Percentiles rank a stretch among this genome's conserved stretches.
phyloP scores from a whole-genome alignment of 2,888 invertebrate species.

The Drosophila suboccidentalis region DNA sequence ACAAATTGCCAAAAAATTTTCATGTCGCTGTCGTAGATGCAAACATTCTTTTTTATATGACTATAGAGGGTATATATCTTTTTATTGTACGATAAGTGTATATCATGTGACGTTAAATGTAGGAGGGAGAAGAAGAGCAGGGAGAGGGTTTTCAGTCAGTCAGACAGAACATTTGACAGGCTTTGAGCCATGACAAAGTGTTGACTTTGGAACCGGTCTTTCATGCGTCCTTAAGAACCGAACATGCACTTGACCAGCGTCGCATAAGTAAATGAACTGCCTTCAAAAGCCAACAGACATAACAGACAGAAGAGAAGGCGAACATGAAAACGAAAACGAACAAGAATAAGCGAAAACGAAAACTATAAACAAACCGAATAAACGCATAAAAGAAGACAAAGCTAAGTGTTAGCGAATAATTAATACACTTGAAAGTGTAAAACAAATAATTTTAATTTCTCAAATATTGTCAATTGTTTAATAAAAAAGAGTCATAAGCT shows the following conservation, averaged over 20 bases:
- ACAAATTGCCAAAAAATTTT: conserved; percentile 57
- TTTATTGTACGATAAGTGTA: conserved; percentile 40
- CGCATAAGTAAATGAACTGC: conserved; percentile 67
- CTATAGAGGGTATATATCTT: conserved; percentile 12
- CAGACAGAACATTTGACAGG: conserved; percentile 45
- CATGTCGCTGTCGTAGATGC: conserved; percentile 27
- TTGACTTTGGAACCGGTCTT: conserved; percentile 64
- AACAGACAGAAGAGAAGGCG: conserved; percentile 25
- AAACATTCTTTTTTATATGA: conserved; percentile 26
- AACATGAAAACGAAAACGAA: conserved; percentile 31
- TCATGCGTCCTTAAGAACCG: conserved; percentile 65
- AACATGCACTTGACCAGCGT: conserved; percentile 74
- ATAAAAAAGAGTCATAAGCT: too few species aligned
- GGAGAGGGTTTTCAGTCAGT: conserved; percentile 4
- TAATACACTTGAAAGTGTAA: conserved; percentile 11
- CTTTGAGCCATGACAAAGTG: conserved; percentile 35
- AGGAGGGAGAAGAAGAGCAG: not conserved
- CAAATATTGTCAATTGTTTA: too few species aligned
- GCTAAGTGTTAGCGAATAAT: conserved; percentile 19
- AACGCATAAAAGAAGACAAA: conserved; percentile 6
- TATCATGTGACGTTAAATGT: conserved; percentile 33
- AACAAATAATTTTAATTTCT: too few species aligned
- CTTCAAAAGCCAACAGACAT: conserved; percentile 53
- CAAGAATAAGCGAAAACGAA: conserved; percentile 8
- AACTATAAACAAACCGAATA: conserved; percentile 14